These are phyloP conservation scores for Micromesistius poutassou DNA, from an alignment of 2,797 vertebrate genomes.

Conservation along the genomic window DNA sequence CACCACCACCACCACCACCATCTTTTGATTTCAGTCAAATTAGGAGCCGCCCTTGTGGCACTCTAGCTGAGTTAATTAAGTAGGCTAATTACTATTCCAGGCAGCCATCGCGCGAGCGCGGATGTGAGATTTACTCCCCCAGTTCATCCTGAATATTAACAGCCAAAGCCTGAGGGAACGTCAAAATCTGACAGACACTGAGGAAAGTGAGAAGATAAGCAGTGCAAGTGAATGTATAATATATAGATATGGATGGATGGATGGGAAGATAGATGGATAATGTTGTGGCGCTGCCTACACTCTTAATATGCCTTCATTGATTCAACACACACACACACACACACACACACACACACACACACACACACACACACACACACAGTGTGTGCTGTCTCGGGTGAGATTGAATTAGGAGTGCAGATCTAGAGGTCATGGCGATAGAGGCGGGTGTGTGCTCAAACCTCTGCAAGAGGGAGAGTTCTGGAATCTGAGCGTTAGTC, in stretches of 20 bases:
- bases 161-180: conserved; percentile 59
- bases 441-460: not conserved
- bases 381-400: conserved; percentile 17
- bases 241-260: not conserved
- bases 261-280: not conserved
- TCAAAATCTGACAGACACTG: conserved; percentile 60
- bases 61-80: conserved; percentile 72
- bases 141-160: conserved; percentile 75
- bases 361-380: no score
- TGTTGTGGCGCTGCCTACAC: not conserved
- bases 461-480: not conserved
- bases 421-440: conserved; percentile 12
- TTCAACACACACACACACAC: not conserved
- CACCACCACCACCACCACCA: conserved; percentile 18
- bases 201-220: conserved; percentile 47
- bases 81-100: conserved; percentile 73
- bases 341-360: no score
- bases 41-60: conserved; percentile 66
- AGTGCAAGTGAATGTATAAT: not conserved
- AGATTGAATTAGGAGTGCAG: conserved; percentile 46
- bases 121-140: conserved; percentile 70
- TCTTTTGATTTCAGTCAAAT: conserved; percentile 62
- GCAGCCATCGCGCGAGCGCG: conserved; percentile 64
- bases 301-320: conserved; percentile 10
- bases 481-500: not conserved